Evolutionary conservation across 35 echinoderm and acorn worm species (phyloP).

Genomic region (Eucidaris tribuloides): DNA sequence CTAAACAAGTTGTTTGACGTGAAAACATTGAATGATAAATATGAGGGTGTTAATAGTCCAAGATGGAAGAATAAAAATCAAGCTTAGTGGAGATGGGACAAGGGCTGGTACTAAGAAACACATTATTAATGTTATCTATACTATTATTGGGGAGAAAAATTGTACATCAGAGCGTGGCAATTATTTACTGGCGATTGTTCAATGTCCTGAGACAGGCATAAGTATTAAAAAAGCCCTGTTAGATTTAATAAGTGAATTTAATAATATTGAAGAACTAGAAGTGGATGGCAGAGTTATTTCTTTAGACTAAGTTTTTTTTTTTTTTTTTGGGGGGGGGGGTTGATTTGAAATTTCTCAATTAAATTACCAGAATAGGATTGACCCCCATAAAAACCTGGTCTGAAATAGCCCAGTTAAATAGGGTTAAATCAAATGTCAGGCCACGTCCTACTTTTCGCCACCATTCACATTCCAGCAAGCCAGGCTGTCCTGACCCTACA

Average conservation of each 20-base stretch:
- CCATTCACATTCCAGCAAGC: too few species aligned
- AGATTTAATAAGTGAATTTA: conserved; percentile 49
- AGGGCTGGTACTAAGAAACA: conserved; percentile 59
- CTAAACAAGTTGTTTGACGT: conserved; percentile 19
- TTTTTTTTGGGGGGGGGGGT: too few species aligned
- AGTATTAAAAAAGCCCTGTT: conserved; percentile 35
- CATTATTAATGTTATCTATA: conserved; percentile 37
- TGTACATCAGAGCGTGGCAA: conserved; percentile 61
- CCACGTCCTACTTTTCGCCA: too few species aligned
- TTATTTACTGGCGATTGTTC: conserved; percentile 61
- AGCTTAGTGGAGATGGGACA: conserved; percentile 55
- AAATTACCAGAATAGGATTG: conserved; percentile 60
- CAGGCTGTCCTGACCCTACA: too few species aligned
- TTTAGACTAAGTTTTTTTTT: conserved; percentile 39
- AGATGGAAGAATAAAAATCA: conserved; percentile 54
- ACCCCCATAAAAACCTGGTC: too few species aligned
- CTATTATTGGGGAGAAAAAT: conserved; percentile 49
- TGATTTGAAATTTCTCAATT: conserved; percentile 69
- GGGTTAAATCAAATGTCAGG: too few species aligned
- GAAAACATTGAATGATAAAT: background rate
- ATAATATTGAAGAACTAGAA: conserved; percentile 12
- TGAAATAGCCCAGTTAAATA: too few species aligned
- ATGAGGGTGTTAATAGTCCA: conserved; percentile 34
- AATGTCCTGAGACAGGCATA: conserved; percentile 64
- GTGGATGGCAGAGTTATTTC: conserved; percentile 14